phyloP scores from a whole-genome alignment of 2,888 invertebrate species.

The Thelaira solivaga region DNA sequence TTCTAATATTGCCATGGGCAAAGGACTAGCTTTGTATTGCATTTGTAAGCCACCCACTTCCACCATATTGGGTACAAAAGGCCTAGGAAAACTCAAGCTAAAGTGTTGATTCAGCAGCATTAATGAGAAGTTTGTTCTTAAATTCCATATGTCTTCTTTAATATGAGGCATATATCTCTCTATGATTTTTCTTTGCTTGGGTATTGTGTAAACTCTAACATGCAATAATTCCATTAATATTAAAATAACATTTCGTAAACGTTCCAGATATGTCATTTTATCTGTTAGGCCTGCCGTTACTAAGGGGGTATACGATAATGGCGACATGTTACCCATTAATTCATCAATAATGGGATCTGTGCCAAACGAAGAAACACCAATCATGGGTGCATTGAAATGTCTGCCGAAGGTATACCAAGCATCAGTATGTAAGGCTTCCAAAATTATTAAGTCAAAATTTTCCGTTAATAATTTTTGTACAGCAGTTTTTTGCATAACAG shows the following conservation, averaged over 20 bases:
- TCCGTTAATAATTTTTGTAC: constrained; percentile 67
- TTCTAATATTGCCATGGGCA: constrained; percentile 62
- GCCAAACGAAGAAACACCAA: constrained; percentile 66
- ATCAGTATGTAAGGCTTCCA: constrained; percentile 72
- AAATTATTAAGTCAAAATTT: constrained; percentile 73
- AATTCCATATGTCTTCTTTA: constrained; percentile 64
- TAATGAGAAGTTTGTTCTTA: constrained; percentile 69
- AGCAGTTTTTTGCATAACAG: constrained; percentile 47
- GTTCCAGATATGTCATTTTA: constrained; percentile 71
- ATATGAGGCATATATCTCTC: constrained; percentile 68
- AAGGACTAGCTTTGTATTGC: constrained; percentile 35
- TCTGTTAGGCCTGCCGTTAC: constrained; percentile 32
- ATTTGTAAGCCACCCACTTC: constrained; percentile 73
- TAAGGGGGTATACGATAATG: constrained; percentile 64
- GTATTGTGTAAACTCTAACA: constrained; percentile 65
- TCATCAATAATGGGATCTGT: constrained; percentile 63
- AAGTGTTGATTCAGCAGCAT: constrained; percentile 72
- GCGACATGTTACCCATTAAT: constrained; percentile 68
- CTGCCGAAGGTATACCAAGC: constrained; percentile 70
- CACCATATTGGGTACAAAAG: constrained; percentile 70
- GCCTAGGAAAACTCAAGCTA: constrained; percentile 67
- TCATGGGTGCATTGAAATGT: constrained; percentile 69
- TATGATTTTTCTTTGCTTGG: constrained; percentile 66
- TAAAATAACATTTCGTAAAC: constrained; percentile 70
- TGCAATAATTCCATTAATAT: constrained; percentile 62